Base-by-base conservation (phyloP, 2,888 invertebrate genomes). In the Taphrorychus bicolor region DNA sequence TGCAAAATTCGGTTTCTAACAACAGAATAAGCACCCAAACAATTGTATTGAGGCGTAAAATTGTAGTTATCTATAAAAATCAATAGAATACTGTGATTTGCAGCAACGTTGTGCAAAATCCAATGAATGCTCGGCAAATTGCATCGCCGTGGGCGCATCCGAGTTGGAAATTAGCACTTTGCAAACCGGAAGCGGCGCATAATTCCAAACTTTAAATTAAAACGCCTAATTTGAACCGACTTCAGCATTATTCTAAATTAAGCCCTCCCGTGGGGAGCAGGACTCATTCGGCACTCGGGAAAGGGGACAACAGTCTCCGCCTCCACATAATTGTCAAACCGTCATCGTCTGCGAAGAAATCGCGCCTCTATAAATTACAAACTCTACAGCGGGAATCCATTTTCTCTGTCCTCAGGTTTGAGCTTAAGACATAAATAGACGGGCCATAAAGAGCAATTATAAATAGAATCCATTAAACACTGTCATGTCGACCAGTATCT, bases 381-480 rank as follows among this genome's bases (percentile, higher is more conserved):
- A 51, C n/a, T 19, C 16, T 53, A 53, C 53, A 53, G 22, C 24
- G 19, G 17, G 56, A 56, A 23, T 14, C 17, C 56, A 56, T 56
- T 56, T 56, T 40, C 16, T 56, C 40, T 32, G 16, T 32, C 56
- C 32, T 56, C 56, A 32, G 22, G 11, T 14, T 22, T 53, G 53
- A n/a, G 23, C 21, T 24, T 60, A 2, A 52, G 32, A 11, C 56
- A 66, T 59, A 59, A 66, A 66, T 66, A 66, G 66, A 48, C 48
- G 59, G 22, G 59, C 66, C 49, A 59, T 59, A 59, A 59, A 59
- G 62, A 41, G 45, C 52, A 67, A 62, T 67, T 67, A 67, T 67
- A 62, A 67, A 67, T 67, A 67, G 67, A 67, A 51, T 32, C 62
- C 67, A 67, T 67, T 67, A 62, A 67, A 62, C 67, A 58, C 58